Conservation (phyloP, 64 coral and sea anemone genomes). For the Montipora foliosa region DNA sequence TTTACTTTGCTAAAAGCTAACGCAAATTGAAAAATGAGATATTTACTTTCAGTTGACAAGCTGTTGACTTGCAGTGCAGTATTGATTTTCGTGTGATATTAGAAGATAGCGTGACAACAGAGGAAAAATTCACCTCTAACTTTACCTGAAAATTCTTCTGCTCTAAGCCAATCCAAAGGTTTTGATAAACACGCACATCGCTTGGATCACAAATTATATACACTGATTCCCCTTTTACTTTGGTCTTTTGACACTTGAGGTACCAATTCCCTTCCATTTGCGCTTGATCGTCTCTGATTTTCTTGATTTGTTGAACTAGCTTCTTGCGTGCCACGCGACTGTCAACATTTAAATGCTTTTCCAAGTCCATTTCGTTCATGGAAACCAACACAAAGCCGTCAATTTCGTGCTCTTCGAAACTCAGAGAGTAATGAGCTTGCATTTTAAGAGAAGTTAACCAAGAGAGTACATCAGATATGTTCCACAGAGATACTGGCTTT, state of each 20-base stretch:
- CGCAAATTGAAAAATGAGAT: too few species aligned
- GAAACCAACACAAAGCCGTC: conserved; percentile 88
- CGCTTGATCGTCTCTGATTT: conserved; percentile 71
- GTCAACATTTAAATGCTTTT: conserved; percentile 79
- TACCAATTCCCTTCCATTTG: conserved; percentile 71
- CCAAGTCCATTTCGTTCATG: conserved; percentile 66
- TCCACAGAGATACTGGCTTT: conserved; percentile 75
- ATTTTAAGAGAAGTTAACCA: conserved; percentile 88
- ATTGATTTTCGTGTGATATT: background rate
- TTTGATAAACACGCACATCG: conserved; percentile 62
- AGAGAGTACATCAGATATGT: conserved; percentile 84
- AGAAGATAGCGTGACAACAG: conserved; percentile 21
- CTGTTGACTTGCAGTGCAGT: too few species aligned
- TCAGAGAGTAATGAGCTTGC: conserved; percentile 82
- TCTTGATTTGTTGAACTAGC: conserved; percentile 77
- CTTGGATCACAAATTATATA: conserved; percentile 90
- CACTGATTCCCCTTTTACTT: conserved; percentile 79
- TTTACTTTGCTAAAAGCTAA: too few species aligned
- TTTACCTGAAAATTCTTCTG: conserved; percentile 84
- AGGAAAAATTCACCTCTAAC: background rate
- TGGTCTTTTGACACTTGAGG: conserved; percentile 73
- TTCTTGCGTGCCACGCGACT: conserved; percentile 81
- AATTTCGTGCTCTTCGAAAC: conserved; percentile 95
- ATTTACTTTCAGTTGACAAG: too few species aligned
- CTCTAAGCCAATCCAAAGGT: conserved; percentile 61